These are phyloP conservation scores for Crotalus helleri DNA, from an alignment of 2,113 vertebrate species.

Conservation along the genomic window DNA sequence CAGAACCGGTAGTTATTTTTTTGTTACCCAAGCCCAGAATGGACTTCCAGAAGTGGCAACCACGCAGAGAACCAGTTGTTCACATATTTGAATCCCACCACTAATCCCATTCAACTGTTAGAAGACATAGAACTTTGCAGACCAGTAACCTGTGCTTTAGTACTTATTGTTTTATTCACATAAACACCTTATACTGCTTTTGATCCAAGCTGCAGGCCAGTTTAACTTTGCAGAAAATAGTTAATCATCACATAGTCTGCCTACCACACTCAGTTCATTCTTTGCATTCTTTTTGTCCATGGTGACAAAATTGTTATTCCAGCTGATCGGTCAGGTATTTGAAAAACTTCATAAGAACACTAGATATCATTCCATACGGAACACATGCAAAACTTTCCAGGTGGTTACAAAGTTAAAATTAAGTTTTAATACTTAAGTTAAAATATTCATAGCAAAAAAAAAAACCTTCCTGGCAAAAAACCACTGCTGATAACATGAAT, in stretches of 20 bases:
- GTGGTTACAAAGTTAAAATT: not conserved
- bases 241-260: not conserved
- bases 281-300: not conserved
- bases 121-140: not conserved
- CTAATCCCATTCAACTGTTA: not conserved
- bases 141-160: not conserved
- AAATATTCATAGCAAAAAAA: not conserved
- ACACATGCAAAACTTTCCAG: not conserved
- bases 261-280: not conserved
- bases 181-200: not conserved
- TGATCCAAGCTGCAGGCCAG: not conserved
- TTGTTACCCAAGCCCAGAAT: too few relatives aligned
- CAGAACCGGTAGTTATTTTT: too few relatives aligned
- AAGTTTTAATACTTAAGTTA: not conserved
- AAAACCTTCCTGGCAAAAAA: not conserved
- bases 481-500: not conserved
- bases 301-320: not conserved
- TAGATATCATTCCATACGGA: not conserved
- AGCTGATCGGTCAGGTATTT: not conserved
- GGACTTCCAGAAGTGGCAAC: too few relatives aligned
- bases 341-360: not conserved
- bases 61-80: too few relatives aligned
- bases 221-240: not conserved
- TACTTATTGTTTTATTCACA: not conserved
- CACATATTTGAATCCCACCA: too few relatives aligned